Evolutionary conservation across 2,113 vertebrate species (phyloP), one percentile per base, ranked within the genome.

Genomic region (Pseudois nayaur): DNA sequence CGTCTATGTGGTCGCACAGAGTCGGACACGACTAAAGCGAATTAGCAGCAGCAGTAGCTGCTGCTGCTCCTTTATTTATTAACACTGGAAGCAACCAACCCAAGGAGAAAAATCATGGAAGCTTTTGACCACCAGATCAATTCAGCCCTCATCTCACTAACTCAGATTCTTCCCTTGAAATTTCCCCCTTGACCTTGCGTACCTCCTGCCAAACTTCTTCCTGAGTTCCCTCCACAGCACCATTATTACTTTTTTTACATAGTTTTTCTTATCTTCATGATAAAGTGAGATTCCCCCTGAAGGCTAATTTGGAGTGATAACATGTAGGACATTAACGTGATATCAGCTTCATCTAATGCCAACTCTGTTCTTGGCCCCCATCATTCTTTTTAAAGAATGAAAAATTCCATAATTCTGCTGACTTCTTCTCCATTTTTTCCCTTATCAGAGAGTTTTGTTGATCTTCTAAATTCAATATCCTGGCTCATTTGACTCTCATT

Each of bases 401-500:
- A 91, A 93, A 87, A 55, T 23, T 21, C 52, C 85, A 55, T 43
- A 82, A 10, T 84, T 94, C 25, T 91, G 8, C 21, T 83, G 29
- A 8, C 54, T 81, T 89, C 43, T 92, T 76, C 36, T 76, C 48
- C 87, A 45, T 33, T 54, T 82, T 88, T n/a, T 48, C 60, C 82
- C 3, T 78, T 64, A 9, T 57, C 57, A 43, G 8, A 11, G 29
- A 33, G 13, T 67, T 79, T 79, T 74, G 14, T 79, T 84, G 64
- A 55, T 57, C 6, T 74, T 83, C 40, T 87, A 78, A 71, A 31
- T 67, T 87, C 92, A 94, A 76, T 50, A 54, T 27, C 59, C 36
- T 83, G 81, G 48, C 23, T 90, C 40, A 43, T 57, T 92, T 96
- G 83, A 64, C 89, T 81, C 40, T 89, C 55, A 60, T 29, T 64